Conservation (phyloP, 92 coral and sea anemone species). For the Ricordea florida region DNA sequence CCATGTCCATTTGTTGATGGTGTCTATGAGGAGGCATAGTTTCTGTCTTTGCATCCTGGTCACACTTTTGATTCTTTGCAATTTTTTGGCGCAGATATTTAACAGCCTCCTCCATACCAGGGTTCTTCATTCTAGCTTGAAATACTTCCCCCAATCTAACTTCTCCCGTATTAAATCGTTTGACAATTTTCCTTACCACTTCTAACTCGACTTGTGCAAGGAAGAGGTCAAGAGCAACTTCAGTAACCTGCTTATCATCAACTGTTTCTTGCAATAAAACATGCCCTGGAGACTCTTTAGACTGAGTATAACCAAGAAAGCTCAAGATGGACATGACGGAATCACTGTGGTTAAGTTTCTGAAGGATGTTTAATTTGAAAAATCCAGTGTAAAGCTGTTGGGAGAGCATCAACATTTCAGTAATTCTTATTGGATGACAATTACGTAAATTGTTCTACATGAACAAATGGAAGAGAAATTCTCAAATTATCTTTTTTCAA, state of each 20-base stretch:
- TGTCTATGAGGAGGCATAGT: neutral
- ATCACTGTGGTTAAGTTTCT: neutral
- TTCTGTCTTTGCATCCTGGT: neutral
- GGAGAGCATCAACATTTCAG: no score
- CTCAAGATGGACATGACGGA: conserved; percentile 18
- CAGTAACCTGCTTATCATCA: neutral
- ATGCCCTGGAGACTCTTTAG: conserved; percentile 7
- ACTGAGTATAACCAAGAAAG: conserved; percentile 52
- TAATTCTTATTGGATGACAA: no score
- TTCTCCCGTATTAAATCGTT: neutral
- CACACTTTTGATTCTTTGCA: neutral
- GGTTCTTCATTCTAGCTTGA: conserved; percentile 31
- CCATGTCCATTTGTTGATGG: neutral
- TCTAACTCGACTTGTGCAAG: conserved; percentile 55
- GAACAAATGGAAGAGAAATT: neutral
- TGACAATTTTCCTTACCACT: conserved; percentile 39
- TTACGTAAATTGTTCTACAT: neutral
- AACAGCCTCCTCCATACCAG: conserved; percentile 15
- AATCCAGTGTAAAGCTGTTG: conserved; percentile 69
- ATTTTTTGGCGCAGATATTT: neutral
- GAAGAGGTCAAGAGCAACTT: conserved; percentile 51
- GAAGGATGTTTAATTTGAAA: conserved; percentile 51
- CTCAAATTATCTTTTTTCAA: neutral
- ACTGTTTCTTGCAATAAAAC: conserved; percentile 23
- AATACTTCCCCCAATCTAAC: conserved; percentile 21